Percentiles rank a stretch among this genome's conserved stretches.
These are phyloP conservation scores for Myodes glareolus DNA, from an alignment of 2,113 vertebrate species.

Conservation along the genomic window DNA sequence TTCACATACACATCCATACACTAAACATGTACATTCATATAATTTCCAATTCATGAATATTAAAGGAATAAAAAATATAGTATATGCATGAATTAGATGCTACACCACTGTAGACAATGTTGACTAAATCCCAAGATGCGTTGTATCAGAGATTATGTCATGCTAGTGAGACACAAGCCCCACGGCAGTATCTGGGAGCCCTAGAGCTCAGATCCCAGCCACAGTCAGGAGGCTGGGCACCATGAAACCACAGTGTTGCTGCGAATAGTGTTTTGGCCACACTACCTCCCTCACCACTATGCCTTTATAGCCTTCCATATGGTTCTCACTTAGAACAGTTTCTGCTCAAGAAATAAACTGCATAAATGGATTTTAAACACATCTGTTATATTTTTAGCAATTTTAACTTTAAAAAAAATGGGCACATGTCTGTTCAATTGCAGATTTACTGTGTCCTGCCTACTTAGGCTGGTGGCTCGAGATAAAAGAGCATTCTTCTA, in stretches of 20 bases:
- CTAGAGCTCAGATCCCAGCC: background rate
- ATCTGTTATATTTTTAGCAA: slow-evolving; percentile 80
- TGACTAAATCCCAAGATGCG: background rate
- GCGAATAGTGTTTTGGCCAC: background rate
- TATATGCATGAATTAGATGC: background rate
- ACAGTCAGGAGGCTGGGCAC: too few relatives aligned
- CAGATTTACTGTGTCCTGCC: slow-evolving; percentile 87
- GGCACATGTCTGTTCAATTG: slow-evolving; percentile 84
- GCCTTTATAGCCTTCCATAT: background rate
- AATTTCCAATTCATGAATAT: background rate
- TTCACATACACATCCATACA: background rate
- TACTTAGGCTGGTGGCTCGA: slow-evolving; percentile 75
- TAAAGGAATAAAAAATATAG: background rate
- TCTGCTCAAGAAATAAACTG: slow-evolving; percentile 73
- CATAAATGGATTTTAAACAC: slow-evolving; percentile 69
- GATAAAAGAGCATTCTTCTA: slow-evolving; percentile 70
- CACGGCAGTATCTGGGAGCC: background rate
- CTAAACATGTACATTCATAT: background rate
- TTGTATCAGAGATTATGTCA: background rate
- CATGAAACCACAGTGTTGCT: background rate
- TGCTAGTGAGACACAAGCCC: background rate
- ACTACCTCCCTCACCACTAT: slow-evolving; percentile 16
- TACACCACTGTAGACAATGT: background rate
- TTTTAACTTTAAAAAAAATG: slow-evolving; percentile 80
- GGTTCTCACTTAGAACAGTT: slow-evolving; percentile 54